Evolutionary conservation across 2,113 vertebrate species (phyloP), one percentile per base, ranked within the genome.

Genomic region (Lichenostomus cassidix): DNA sequence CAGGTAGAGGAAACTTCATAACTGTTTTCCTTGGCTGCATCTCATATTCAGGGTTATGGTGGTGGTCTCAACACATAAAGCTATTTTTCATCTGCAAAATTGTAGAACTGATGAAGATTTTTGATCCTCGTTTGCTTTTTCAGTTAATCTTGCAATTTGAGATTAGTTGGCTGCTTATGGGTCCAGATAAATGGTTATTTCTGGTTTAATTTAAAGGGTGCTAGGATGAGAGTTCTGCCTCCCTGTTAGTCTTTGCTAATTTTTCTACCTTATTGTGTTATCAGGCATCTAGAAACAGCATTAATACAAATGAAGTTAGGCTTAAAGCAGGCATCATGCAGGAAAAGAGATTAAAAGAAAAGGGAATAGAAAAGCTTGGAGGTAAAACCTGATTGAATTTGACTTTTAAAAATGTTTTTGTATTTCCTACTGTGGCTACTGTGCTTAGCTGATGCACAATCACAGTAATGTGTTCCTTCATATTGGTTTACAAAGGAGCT

Each of bases 361-460:
- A 92, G 37, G 67, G 22, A 94, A 63, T 60, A 81, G 52, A 81
- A 94, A 88, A 96, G 42, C 81, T 94, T 91, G 71, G 70, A 92
- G 65, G 81, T 93, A 96, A 96, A 96, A 87, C 37, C 41, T 95
- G 92, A 97, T 82, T 94, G 84, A 95, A 96, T 97, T 94, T 96
- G 90, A 96, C 95, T 75, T 96, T 94, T 89, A 46, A 78, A 97
- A 92, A 94, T 85, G 60, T 83, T 80, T 96, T 94, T 94, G 17
- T 91, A 46, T 95, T 97, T 96, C 94, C 78, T 95, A 19, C 92
- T 94, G 92, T 52, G 93, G 88, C 64, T 96, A 69, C 65, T 13
- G 15, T 77, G 59, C 82, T 96, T 92, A 97, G 95, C 92, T 95
- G 93, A 86, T 83, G 74, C 33, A 84, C 87, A 94, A 35, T 95